Percentiles rank a stretch among this genome's conserved stretches.
phyloP scores from a whole-genome alignment of 1,140 invertebrate species.

The Lepidostoma basale region DNA sequence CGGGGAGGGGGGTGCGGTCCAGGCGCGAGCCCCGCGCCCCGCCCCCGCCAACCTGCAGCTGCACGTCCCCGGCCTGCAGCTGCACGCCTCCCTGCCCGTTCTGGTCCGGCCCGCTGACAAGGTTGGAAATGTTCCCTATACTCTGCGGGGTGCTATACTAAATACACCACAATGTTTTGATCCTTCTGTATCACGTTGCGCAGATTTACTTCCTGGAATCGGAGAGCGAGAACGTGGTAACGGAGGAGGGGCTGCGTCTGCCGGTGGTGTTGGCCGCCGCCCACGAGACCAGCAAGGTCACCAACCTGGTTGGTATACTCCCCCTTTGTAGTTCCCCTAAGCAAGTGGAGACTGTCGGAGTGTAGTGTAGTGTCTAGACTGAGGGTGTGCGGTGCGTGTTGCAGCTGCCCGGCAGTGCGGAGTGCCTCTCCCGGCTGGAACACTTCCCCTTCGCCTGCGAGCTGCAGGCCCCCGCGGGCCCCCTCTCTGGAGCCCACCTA shows the following conservation, averaged over 20 bases:
- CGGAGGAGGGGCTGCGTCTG: constrained; percentile 32
- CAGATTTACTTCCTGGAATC: constrained; percentile 37
- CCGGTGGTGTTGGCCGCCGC: constrained; percentile 32
- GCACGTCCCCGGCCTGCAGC: not conserved
- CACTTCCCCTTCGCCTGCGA: constrained; percentile 38
- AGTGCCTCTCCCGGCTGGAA: constrained; percentile 19
- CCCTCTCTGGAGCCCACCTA: not conserved
- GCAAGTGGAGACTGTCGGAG: not conserved
- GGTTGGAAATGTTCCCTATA: not conserved
- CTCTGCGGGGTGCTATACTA: not conserved
- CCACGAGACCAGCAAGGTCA: constrained; percentile 37
- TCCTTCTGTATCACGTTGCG: not conserved
- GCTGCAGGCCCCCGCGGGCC: constrained; percentile 1
- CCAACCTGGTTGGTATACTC: constrained; percentile 34
- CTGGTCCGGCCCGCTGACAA: constrained; percentile 26
- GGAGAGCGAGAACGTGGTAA: constrained; percentile 25
- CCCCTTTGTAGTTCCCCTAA: not conserved
- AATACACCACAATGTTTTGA: not conserved
- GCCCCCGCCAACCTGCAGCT: constrained; percentile 23
- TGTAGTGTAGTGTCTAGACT: not conserved
- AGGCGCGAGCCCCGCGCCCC: constrained; percentile 25
- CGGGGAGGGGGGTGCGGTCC: constrained; percentile 19
- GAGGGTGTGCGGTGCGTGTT: not conserved
- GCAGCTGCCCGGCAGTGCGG: constrained; percentile 27
- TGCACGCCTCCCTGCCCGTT: constrained; percentile 25